Evolutionary conservation across 1,140 invertebrate genomes (phyloP), one percentile per base, ranked within the genome.

Genomic region (Sminthurides bifidus): DNA sequence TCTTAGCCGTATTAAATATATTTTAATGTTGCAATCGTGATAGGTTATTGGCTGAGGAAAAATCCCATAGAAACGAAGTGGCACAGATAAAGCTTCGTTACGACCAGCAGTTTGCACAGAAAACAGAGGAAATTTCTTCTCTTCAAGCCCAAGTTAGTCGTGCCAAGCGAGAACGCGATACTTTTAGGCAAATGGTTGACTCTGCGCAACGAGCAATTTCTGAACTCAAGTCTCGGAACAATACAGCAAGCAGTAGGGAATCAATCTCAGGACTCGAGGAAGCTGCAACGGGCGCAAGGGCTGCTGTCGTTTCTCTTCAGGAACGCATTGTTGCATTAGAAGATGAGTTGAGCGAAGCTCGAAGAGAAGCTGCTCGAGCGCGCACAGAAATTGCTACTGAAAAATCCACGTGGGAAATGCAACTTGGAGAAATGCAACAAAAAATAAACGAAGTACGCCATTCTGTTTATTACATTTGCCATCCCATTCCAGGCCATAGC

Each of bases 351-450:
- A 85, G 87, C 19, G 87, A 92, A 67, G 76, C 85, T 0, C 76
- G 83, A 56, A 68, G 92, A 12, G 85, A 91, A 65, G 75, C 80
- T 49, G 88, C 87, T 5, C 85, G 88, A 67, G 73, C 91, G 3
- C 88, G 89, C 68, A 92, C 89, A 2, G 88, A 92, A 72, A 75
- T 92, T 2, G 81, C 92, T 2, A 89, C 87, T 8, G 88, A 94
- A 70, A 81, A 84, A 57, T 87, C 89, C 8, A 79, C 81, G 2
- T 87, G 82, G 71, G 87, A 94, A 71, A 83, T 96, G 2, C 87
- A 87, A 68, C 73, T 87, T 17, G 83, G 87, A 0, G 88, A 94
- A 72, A 79, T 92, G 74, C 87, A 88, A 65, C 92, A 91, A 1
- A 82, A 83, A 68, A 79, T 94, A 5, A 95, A 95, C 69, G 89